phyloP scores from a whole-genome alignment of 2,888 invertebrate species.

The Campoplex nolae region DNA sequence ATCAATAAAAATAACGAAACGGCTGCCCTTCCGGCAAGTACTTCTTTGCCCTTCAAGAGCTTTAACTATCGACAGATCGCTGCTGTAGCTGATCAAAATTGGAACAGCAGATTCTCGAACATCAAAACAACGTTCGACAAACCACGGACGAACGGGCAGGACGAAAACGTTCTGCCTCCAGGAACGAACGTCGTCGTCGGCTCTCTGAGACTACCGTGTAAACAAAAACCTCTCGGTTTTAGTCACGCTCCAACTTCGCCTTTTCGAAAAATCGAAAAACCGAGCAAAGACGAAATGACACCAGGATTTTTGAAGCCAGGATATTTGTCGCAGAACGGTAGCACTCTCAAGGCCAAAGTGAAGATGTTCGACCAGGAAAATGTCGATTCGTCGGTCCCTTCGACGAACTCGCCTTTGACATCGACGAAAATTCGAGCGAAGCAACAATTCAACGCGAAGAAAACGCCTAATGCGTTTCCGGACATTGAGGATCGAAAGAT shows the following conservation, averaged over 20 bases:
- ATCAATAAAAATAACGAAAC: conserved; percentile 90
- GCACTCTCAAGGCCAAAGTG: conserved; percentile 76
- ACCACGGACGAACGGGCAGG: conserved; percentile 60
- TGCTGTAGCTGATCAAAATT: conserved; percentile 86
- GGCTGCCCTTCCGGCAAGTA: conserved; percentile 65
- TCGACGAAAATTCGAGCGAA: conserved; percentile 64
- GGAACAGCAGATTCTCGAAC: conserved; percentile 93
- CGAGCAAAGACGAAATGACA: conserved; percentile 37
- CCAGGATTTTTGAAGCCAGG: conserved; percentile 72
- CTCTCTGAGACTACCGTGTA: conserved; percentile 59
- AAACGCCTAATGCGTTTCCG: conserved; percentile 35
- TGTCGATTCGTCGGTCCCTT: background rate
- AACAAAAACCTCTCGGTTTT: conserved; percentile 73
- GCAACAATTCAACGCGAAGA: conserved; percentile 56
- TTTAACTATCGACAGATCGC: conserved; percentile 76
- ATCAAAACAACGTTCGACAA: conserved; percentile 93
- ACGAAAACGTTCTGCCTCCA: conserved; percentile 1
- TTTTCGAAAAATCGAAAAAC: conserved; percentile 79
- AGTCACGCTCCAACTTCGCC: conserved; percentile 81
- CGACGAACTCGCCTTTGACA: conserved; percentile 34
- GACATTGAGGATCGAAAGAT: conserved; percentile 60
- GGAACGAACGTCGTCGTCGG: conserved; percentile 62
- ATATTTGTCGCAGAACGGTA: conserved; percentile 73
- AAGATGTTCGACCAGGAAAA: conserved; percentile 76
- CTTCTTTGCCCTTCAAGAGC: conserved; percentile 76